These are phyloP conservation scores for Machimus atricapillus DNA, from an alignment of 2,888 invertebrate species.

Conservation along the genomic window DNA sequence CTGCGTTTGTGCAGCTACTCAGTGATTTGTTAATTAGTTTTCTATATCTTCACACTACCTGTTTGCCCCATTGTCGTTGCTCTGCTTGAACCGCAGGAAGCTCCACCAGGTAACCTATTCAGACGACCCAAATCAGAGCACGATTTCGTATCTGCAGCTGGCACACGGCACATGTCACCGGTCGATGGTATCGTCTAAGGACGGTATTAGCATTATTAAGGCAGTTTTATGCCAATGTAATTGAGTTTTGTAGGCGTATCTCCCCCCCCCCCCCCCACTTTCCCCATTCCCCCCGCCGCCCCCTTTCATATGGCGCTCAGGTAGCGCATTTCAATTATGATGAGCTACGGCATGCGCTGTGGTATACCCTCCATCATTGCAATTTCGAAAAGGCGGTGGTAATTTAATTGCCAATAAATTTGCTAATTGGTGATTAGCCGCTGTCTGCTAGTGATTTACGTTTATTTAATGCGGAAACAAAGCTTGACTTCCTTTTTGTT, in stretches of 20 bases:
- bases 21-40: slow-evolving; percentile 1
- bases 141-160: not conserved
- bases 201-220: not conserved
- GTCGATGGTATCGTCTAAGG: not conserved
- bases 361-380: not conserved
- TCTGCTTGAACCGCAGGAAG: not conserved
- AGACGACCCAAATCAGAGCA: not conserved
- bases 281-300: not conserved
- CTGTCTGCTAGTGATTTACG: not conserved
- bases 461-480: not conserved
- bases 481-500: not conserved
- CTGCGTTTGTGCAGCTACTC: not conserved
- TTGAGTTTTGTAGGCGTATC: not conserved
- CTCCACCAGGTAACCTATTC: not conserved
- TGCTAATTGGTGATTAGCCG: not conserved
- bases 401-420: slow-evolving; percentile 6
- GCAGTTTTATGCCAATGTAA: not conserved
- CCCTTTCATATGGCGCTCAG: not conserved
- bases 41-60: not conserved
- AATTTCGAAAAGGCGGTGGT: not conserved
- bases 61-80: not conserved
- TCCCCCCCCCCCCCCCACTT: not conserved
- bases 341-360: not conserved
- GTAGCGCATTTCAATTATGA: not conserved
- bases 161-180: not conserved